Conservation (phyloP, 2,797 vertebrate genomes). For the Melanotaenia trifasciata region DNA sequence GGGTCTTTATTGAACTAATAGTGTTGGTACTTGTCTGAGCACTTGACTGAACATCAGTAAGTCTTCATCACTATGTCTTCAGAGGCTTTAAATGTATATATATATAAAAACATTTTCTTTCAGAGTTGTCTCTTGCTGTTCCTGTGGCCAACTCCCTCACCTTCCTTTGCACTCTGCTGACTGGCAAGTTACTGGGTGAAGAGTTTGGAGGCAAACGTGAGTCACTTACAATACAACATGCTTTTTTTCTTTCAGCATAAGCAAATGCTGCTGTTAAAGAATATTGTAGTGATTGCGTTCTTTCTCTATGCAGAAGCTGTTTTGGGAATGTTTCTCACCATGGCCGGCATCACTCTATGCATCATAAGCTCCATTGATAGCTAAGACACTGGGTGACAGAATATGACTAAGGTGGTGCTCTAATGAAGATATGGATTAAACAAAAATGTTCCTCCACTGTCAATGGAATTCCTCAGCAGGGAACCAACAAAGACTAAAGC, state of each 20-base stretch:
- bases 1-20: neutral
- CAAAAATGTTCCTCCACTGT: slow-evolving; percentile 8
- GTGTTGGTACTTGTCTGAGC: neutral
- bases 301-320: slow-evolving; percentile 81
- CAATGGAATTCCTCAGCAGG: slow-evolving; percentile 12
- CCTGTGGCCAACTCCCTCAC: slow-evolving; percentile 94
- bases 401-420: slow-evolving; percentile 9
- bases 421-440: slow-evolving; percentile 25
- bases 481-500: neutral
- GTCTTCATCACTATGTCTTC: neutral
- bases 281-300: neutral
- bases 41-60: neutral
- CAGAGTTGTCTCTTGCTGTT: slow-evolving; percentile 94
- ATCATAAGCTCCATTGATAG: slow-evolving; percentile 82
- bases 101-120: neutral
- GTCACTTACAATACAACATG: slow-evolving; percentile 48
- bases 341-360: slow-evolving; percentile 88
- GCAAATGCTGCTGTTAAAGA: neutral
- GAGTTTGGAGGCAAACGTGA: slow-evolving; percentile 92
- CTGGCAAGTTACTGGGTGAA: slow-evolving; percentile 92
- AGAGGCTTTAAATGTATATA: neutral
- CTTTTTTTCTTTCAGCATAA: neutral
- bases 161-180: slow-evolving; percentile 89
- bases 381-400: slow-evolving; percentile 27
- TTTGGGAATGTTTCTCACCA: slow-evolving; percentile 88